phyloP scores from a whole-genome alignment of 2,797 vertebrate species.

The Emys orbicularis region DNA sequence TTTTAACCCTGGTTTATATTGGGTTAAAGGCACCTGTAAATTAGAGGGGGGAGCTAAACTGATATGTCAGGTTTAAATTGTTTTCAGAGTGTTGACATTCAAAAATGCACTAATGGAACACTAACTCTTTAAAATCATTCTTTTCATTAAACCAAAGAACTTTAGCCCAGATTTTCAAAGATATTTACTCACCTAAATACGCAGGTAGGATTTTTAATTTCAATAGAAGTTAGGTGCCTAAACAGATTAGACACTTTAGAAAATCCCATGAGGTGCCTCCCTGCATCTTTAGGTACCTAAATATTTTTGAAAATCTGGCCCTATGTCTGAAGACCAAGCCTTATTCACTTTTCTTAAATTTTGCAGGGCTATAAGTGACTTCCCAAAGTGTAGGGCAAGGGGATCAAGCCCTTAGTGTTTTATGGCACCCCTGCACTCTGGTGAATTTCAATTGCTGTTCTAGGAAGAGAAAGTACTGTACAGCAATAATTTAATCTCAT shows the following conservation, averaged over 20 bases:
- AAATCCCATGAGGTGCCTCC: not conserved
- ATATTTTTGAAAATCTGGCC: not conserved
- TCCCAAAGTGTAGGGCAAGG: not conserved
- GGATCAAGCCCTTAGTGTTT: not conserved
- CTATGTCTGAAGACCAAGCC: not conserved
- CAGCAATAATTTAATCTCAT: not conserved
- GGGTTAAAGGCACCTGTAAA: not conserved
- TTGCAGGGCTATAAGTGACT: not conserved
- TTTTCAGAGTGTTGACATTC: not conserved
- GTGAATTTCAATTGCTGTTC: not conserved
- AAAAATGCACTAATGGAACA: not conserved
- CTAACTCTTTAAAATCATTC: not conserved
- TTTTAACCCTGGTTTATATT: not conserved
- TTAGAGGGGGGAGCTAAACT: not conserved
- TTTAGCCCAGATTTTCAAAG: not conserved
- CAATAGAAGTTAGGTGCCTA: not conserved
- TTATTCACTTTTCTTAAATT: not conserved
- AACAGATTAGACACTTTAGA: not conserved
- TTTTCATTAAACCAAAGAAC: not conserved
- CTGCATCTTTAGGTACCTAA: not conserved
- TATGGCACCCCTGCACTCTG: fast-evolving
- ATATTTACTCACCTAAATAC: not conserved
- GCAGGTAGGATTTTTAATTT: not conserved
- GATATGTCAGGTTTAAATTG: not conserved
- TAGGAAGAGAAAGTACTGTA: not conserved